These are phyloP conservation scores for Aelia acuminata DNA, from an alignment of 2,888 invertebrate species.

Conservation along the genomic window DNA sequence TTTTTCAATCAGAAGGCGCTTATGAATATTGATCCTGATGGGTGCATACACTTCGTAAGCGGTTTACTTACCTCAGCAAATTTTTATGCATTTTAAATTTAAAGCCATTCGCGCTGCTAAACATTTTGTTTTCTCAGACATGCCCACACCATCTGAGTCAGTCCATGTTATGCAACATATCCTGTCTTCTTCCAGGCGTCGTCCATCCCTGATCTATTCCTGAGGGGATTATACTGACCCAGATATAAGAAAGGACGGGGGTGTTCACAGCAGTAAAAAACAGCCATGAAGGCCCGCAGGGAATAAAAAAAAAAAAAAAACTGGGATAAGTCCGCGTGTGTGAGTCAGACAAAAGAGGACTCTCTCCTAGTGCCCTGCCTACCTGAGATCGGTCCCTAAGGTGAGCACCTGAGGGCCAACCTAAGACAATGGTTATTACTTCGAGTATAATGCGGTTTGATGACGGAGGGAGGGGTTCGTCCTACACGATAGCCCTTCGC, in stretches of 20 bases:
- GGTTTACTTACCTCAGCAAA: too few relatives aligned
- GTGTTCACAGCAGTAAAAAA: neutral
- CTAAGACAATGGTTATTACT: conserved; percentile 22
- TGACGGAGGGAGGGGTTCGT: neutral
- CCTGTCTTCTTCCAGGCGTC: neutral
- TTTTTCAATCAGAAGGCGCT: too few relatives aligned
- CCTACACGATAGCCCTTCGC: conserved; percentile 5
- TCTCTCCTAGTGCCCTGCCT: neutral
- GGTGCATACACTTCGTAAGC: too few relatives aligned
- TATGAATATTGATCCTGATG: too few relatives aligned
- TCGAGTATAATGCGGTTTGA: conserved; percentile 10
- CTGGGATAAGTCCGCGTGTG: neutral
- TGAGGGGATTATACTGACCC: conserved; percentile 7
- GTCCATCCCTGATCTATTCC: neutral
- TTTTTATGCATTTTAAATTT: too few relatives aligned
- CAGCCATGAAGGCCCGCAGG: neutral
- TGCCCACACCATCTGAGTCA: too few relatives aligned
- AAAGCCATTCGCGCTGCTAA: too few relatives aligned
- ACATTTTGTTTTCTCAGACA: too few relatives aligned
- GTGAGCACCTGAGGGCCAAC: neutral
- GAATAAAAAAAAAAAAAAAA: neutral
- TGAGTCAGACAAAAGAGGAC: conserved; percentile 6
- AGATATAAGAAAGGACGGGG: neutral
- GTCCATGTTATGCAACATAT: neutral
- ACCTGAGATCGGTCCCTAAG: neutral